Percentiles rank a stretch among this genome's conserved stretches.
Evolutionary conservation across 2,888 invertebrate genomes (phyloP).

Genomic region (Aphidoletes aphidimyza): DNA sequence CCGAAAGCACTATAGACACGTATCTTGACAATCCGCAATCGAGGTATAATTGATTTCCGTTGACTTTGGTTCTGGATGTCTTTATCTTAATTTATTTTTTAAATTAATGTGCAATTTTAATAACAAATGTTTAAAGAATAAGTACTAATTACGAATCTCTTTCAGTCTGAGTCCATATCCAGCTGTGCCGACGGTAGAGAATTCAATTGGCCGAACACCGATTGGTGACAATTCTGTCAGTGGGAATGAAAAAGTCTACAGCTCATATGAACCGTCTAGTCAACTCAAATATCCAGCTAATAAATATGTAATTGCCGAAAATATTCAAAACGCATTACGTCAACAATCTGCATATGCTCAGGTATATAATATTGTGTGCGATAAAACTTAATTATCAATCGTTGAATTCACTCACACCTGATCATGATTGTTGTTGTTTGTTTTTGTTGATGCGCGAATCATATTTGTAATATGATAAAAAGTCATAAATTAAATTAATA

Average conservation of each 20-base stretch:
- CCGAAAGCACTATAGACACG: conserved; percentile 59
- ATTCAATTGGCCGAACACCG: conserved; percentile 57
- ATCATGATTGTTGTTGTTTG: background rate
- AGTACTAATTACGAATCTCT: no score
- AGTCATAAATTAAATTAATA: no score
- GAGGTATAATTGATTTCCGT: conserved; percentile 61
- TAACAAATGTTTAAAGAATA: no score
- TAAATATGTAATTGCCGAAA: conserved; percentile 58
- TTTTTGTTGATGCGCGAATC: no score
- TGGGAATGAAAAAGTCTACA: background rate
- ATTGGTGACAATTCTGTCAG: conserved; percentile 54
- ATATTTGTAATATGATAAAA: no score
- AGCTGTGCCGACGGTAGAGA: conserved; percentile 52
- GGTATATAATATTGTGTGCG: background rate
- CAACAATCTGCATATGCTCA: conserved; percentile 27
- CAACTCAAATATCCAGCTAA: conserved; percentile 64
- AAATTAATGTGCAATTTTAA: no score
- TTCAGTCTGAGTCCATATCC: conserved; percentile 55
- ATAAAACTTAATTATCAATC: no score
- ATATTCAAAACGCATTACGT: conserved; percentile 9
- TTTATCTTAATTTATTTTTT: no score
- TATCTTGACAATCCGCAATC: conserved; percentile 62
- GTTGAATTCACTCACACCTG: background rate
- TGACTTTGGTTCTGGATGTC: background rate
- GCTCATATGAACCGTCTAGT: conserved; percentile 25